Percentiles rank a stretch among this genome's conserved stretches.
phyloP scores from a whole-genome alignment of 2,113 vertebrate species.

The Microtus richardsoni region DNA sequence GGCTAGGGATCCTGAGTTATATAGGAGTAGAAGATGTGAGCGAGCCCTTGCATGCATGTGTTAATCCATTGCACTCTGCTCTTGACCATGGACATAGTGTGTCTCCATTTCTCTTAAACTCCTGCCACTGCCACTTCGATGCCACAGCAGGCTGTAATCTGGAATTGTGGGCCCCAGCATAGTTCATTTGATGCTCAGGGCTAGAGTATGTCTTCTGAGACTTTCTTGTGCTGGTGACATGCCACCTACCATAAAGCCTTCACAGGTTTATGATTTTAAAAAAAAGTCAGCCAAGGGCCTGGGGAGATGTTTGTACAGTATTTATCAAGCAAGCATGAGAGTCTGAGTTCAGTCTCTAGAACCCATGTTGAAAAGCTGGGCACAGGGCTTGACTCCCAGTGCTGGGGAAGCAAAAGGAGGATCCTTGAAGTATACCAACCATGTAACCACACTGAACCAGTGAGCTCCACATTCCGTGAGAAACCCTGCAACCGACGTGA shows the following conservation, averaged over 20 bases:
- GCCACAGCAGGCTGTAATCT: not conserved
- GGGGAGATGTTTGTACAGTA: not conserved
- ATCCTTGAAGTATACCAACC: too few relatives aligned
- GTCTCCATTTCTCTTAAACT: not conserved
- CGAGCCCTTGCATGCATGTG: not conserved
- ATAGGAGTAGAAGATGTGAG: not conserved
- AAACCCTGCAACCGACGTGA: not conserved
- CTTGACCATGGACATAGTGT: not conserved
- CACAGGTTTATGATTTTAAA: not conserved
- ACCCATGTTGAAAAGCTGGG: not conserved
- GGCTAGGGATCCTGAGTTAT: not conserved
- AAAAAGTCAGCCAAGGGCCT: not conserved
- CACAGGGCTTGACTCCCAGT: not conserved
- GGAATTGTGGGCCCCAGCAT: not conserved
- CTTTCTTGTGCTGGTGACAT: not conserved
- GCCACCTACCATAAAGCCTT: not conserved
- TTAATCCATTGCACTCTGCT: not conserved
- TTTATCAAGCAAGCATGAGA: not conserved
- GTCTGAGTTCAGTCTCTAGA: not conserved
- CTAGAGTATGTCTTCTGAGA: not conserved
- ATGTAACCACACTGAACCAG: too few relatives aligned
- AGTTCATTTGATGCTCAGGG: not conserved
- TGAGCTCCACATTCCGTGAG: not conserved
- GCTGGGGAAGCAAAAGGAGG: not conserved
- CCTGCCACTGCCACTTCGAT: too few relatives aligned